phyloP scores from a whole-genome alignment of 2,113 vertebrate species.

The Solea senegalensis region DNA sequence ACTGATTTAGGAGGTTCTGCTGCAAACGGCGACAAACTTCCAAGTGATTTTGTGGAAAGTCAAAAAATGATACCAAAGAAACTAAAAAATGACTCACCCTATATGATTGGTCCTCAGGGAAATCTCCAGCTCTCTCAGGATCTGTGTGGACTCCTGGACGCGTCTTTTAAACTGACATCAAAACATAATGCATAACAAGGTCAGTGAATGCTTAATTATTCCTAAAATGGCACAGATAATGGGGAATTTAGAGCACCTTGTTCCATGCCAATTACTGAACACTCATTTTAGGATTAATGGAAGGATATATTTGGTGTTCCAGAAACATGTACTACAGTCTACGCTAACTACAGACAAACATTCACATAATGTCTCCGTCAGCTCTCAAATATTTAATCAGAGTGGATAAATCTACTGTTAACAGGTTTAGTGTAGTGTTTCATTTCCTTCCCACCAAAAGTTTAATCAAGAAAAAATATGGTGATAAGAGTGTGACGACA shows the following conservation, averaged over 20 bases:
- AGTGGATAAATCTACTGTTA: background rate
- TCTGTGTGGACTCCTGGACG: constrained; percentile 90
- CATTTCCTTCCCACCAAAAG: background rate
- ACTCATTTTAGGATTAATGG: too few relatives aligned
- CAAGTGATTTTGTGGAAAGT: background rate
- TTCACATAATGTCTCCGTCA: too few relatives aligned
- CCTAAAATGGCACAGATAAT: too few relatives aligned
- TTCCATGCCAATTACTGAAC: too few relatives aligned
- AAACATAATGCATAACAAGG: background rate
- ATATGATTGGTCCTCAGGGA: constrained; percentile 97
- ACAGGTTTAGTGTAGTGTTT: background rate
- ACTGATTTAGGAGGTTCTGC: background rate
- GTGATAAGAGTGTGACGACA: background rate
- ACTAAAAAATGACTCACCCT: constrained; percentile 80
- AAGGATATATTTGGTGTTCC: too few relatives aligned
- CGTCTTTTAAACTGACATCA: constrained; percentile 82
- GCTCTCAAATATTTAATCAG: too few relatives aligned
- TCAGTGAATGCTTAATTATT: background rate
- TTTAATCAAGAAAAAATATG: background rate
- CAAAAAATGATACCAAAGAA: background rate
- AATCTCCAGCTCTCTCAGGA: constrained; percentile 94
- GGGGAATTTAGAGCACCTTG: too few relatives aligned
- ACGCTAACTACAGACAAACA: too few relatives aligned
- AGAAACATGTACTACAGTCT: too few relatives aligned
- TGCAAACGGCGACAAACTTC: background rate